These are phyloP conservation scores for Campaea margaritaria DNA, from an alignment of 2,888 invertebrate species.

Conservation along the genomic window DNA sequence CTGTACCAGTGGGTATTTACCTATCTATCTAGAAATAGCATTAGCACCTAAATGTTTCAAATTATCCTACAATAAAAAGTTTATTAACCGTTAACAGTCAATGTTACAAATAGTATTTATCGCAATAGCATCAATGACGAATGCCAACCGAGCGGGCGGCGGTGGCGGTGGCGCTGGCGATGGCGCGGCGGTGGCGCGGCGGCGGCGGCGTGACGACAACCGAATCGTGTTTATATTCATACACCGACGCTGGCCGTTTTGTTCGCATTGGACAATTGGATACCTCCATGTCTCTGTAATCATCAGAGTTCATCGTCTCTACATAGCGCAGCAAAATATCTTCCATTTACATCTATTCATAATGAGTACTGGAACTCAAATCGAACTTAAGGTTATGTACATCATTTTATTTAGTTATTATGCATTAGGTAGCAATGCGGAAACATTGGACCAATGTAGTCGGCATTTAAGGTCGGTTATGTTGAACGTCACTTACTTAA, in stretches of 20 bases:
- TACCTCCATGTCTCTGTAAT: conserved; percentile 39
- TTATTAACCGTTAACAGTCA: conserved; percentile 25
- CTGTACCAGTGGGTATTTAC: too few species aligned
- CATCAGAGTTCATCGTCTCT: conserved; percentile 31
- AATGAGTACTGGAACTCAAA: too few species aligned
- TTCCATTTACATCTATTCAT: too few species aligned
- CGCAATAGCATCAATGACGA: conserved; percentile 27
- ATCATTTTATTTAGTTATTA: too few species aligned
- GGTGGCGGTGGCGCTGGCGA: neutral
- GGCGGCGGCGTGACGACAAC: conserved; percentile 24
- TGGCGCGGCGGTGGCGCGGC: conserved; percentile 3
- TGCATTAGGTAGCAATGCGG: too few species aligned
- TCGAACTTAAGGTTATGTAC: too few species aligned
- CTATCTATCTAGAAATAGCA: neutral
- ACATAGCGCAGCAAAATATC: conserved; percentile 10
- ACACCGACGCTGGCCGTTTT: conserved; percentile 19
- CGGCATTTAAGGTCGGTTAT: too few species aligned
- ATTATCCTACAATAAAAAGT: conserved; percentile 14
- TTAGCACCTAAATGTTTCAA: conserved; percentile 1
- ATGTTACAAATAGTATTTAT: conserved; percentile 16
- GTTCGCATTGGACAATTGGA: conserved; percentile 25
- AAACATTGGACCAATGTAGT: too few species aligned
- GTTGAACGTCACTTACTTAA: too few species aligned
- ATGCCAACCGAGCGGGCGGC: conserved; percentile 21
- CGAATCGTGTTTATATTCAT: conserved; percentile 23